These are phyloP conservation scores for Lampris incognitus DNA, from an alignment of 2,113 vertebrate species.

Conservation along the genomic window DNA sequence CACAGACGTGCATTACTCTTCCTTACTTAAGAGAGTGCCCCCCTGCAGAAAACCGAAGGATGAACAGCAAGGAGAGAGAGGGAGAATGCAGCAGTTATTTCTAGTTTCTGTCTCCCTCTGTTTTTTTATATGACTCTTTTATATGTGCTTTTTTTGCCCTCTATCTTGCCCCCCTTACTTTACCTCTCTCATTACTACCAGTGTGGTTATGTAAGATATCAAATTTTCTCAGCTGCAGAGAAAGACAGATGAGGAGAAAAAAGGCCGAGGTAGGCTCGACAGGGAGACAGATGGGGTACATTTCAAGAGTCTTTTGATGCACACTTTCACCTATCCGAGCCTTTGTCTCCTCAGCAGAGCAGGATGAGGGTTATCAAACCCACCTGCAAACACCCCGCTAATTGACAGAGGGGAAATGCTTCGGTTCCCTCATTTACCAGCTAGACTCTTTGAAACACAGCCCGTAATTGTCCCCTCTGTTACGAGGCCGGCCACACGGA, in stretches of 20 bases:
- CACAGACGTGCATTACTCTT: too few species aligned
- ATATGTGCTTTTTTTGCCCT: conserved; percentile 20
- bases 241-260: conserved; percentile 13
- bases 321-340: not conserved
- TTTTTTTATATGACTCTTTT: conserved; percentile 27
- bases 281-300: not conserved
- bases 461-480: conserved; percentile 34
- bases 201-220: conserved; percentile 53
- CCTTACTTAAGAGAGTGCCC: too few species aligned
- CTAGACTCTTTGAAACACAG: conserved; percentile 26
- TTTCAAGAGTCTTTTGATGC: not conserved
- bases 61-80: too few species aligned
- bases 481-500: conserved; percentile 10
- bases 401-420: not conserved
- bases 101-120: not conserved
- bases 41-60: too few species aligned
- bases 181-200: conserved; percentile 24
- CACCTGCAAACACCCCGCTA: not conserved
- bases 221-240: conserved; percentile 27
- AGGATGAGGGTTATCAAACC: not conserved
- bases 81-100: too few species aligned
- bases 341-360: not conserved
- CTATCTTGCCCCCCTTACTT: conserved; percentile 15
- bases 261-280: not conserved
- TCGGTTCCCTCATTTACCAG: not conserved